Evolutionary conservation across 1,140 invertebrate species (phyloP), one percentile per base, ranked within the genome.

Genomic region (Heliconius eleuchia): DNA sequence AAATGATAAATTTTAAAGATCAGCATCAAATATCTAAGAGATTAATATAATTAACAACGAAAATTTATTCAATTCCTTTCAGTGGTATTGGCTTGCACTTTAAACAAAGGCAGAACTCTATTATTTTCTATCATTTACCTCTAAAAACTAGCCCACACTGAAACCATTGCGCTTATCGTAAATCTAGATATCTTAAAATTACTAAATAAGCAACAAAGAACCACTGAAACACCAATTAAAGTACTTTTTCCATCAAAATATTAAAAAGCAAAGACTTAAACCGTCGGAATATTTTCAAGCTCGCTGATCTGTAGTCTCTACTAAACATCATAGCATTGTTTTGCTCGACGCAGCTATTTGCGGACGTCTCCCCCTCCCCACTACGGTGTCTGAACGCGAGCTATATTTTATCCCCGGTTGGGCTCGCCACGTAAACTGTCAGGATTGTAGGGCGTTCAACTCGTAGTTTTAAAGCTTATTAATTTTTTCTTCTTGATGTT

Each of bases 321-420:
- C 84, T 84, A 88, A 91, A 92, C 91, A 93, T 92, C 89, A 91
- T 91, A 86, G 91, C 82, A 94, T 94, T 94, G 92, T 94, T 94
- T 92, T 92, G 91, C 87, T 92, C 92, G 83, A 89, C 88, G 88
- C 83, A 85, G 92, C 91, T 93, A 93, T 93, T 93, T 93, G 91
- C 88, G 92, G 90, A 89, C 80, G 60, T 80, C 83, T 55, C 78
- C 75, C 80, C 75, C 78, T 55, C 73, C 78, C 81, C 72, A 52
- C 79, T 71, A 77, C 86, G 86, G 86, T 88, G 83, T 86, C 90
- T 91, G 91, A 89, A 87, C 89, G 88, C 87, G 89, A 89, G 90
- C 91, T 91, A 94, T 94, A 92, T 92, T 92, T 94, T 91, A 94
- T 92, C 89, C 91, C 88, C 86, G 88, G 85, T 89, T 87, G 87